These are phyloP conservation scores for Fregetta grallaria DNA, from an alignment of 2,113 vertebrate species.

Conservation along the genomic window DNA sequence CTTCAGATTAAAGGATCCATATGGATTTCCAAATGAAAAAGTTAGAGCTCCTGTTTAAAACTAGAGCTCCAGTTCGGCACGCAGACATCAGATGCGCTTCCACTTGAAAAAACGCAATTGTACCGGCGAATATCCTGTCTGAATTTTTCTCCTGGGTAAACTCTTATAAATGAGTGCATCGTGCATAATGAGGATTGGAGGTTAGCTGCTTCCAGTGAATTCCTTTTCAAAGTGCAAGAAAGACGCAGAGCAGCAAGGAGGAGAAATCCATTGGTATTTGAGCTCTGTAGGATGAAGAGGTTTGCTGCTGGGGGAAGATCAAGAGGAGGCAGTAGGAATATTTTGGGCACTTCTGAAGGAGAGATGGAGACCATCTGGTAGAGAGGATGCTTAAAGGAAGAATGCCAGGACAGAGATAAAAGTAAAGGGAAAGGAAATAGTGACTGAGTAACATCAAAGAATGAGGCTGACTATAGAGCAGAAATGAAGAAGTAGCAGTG, in stretches of 20 bases:
- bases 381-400: conserved; percentile 77
- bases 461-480: conserved; percentile 46
- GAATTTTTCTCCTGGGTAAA: conserved; percentile 62
- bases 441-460: conserved; percentile 80
- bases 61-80: not conserved
- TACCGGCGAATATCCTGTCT: conserved; percentile 7
- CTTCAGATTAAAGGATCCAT: conserved; percentile 53
- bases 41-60: conserved; percentile 53
- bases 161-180: conserved; percentile 32
- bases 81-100: conserved; percentile 20
- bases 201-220: conserved; percentile 60
- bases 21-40: conserved; percentile 55
- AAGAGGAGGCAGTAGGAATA: conserved; percentile 78
- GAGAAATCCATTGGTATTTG: conserved; percentile 66
- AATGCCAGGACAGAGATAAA: conserved; percentile 82
- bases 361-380: conserved; percentile 83
- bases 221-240: conserved; percentile 61
- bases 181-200: conserved; percentile 59
- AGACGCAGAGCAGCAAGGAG: conserved; percentile 55
- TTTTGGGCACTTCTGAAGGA: conserved; percentile 77
- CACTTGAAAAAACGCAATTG: conserved; percentile 49
- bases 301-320: conserved; percentile 75
- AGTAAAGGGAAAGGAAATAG: conserved; percentile 79
- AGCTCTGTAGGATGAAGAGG: conserved; percentile 69
- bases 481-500: conserved; percentile 65